These are phyloP conservation scores for Fragum sueziense DNA, from an alignment of 2,888 invertebrate genomes.

Conservation along the genomic window DNA sequence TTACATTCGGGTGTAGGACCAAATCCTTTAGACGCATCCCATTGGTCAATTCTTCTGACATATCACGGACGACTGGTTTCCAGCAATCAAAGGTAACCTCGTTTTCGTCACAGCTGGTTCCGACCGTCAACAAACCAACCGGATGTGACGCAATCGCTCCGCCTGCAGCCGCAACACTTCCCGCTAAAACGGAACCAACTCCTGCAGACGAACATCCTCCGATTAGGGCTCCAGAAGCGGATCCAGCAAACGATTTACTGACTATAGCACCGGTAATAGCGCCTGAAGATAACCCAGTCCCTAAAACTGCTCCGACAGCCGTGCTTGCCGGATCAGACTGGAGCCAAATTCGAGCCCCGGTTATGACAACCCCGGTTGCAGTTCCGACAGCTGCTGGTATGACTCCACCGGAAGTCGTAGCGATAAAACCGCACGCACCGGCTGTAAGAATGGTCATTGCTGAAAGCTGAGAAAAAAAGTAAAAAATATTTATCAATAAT, in stretches of 20 bases:
- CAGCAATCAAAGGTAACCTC: slow-evolving; percentile 35
- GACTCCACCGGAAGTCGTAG: slow-evolving; percentile 19
- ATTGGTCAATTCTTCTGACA: slow-evolving; percentile 14
- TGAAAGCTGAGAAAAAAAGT: no score
- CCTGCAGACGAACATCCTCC: slow-evolving; percentile 32
- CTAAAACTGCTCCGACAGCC: slow-evolving; percentile 22
- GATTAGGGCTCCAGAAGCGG: slow-evolving; percentile 21
- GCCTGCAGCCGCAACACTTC: slow-evolving; percentile 13
- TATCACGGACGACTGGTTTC: slow-evolving; percentile 42
- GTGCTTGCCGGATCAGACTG: slow-evolving; percentile 14
- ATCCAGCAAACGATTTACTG: slow-evolving; percentile 16
- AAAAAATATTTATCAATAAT: no score
- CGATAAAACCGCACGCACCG: slow-evolving; percentile 21
- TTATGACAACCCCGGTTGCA: slow-evolving; percentile 5
- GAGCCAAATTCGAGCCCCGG: slow-evolving; percentile 16
- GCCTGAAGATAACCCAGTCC: slow-evolving; percentile 25
- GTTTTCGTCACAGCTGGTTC: slow-evolving; percentile 25
- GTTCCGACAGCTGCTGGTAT: slow-evolving; percentile 37
- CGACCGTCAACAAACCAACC: slow-evolving; percentile 36
- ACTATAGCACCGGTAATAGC: slow-evolving; percentile 31
- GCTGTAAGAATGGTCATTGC: slow-evolving; percentile 40
- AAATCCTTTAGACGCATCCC: slow-evolving; percentile 41
- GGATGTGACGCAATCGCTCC: slow-evolving; percentile 16
- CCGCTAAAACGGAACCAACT: slow-evolving; percentile 29
- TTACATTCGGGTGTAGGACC: slow-evolving; percentile 19